phyloP scores from a whole-genome alignment of 2,797 vertebrate species.

The Dendrocincla fuliginosa region DNA sequence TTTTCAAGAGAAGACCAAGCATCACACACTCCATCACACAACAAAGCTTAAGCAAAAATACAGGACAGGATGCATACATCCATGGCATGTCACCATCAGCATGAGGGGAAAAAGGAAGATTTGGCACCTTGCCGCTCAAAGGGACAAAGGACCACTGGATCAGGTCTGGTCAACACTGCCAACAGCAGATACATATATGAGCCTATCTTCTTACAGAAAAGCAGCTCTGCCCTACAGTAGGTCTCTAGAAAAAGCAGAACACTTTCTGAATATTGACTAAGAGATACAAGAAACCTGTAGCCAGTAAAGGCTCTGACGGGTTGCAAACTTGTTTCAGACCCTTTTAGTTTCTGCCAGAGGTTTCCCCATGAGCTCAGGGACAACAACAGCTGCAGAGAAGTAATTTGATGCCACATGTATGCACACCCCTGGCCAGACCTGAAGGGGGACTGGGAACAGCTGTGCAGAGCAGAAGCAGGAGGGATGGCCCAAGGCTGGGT shows the following conservation, averaged over 20 bases:
- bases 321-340: neutral
- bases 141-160: neutral
- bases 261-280: neutral
- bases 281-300: neutral
- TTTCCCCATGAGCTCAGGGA: neutral
- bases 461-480: neutral
- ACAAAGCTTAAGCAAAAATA: neutral
- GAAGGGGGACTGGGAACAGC: neutral
- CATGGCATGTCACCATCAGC: neutral
- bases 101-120: neutral
- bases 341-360: neutral
- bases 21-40: neutral
- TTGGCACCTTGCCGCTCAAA: neutral
- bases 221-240: neutral
- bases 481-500: neutral
- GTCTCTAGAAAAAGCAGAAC: neutral
- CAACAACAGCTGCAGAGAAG: neutral
- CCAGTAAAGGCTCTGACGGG: neutral
- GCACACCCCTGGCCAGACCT: neutral
- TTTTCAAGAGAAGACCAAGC: neutral
- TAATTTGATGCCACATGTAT: neutral
- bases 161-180: neutral
- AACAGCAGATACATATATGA: rapidly evolving
- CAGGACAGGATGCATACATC: neutral
- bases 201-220: neutral